These are phyloP conservation scores for Tinamus guttatus DNA, from an alignment of 2,113 vertebrate genomes.

Conservation along the genomic window DNA sequence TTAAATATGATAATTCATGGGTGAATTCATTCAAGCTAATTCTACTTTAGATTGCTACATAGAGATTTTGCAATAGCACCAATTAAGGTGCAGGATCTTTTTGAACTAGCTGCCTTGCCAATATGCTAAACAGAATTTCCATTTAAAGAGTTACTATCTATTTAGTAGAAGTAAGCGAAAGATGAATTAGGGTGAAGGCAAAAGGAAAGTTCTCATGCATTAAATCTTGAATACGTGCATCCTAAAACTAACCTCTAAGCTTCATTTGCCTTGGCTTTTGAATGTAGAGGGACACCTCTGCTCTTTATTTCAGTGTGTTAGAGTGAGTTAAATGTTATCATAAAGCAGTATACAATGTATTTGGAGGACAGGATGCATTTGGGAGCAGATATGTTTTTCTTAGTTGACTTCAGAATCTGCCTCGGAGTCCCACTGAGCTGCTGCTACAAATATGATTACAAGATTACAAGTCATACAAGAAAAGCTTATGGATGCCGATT, in stretches of 20 bases:
- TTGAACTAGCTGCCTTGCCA: neutral
- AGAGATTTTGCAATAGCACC: neutral
- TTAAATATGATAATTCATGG: neutral
- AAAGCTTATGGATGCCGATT: neutral
- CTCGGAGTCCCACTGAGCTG: neutral
- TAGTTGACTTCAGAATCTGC: neutral
- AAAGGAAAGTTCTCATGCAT: neutral
- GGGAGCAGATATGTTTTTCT: neutral
- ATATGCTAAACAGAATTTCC: neutral
- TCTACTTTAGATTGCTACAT: neutral
- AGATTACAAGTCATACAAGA: neutral
- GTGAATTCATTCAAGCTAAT: neutral
- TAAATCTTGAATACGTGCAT: neutral
- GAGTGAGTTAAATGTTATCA: neutral
- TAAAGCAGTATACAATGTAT: neutral
- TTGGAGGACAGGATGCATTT: neutral
- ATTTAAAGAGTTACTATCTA: neutral
- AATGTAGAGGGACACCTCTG: neutral
- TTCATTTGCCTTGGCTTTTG: neutral
- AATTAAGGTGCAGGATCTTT: neutral
- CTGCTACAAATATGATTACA: neutral
- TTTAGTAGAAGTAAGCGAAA: neutral
- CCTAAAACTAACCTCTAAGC: neutral
- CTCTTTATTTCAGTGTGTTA: neutral
- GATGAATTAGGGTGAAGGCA: neutral